phyloP scores from a whole-genome alignment of 2,797 vertebrate species.

The Pipistrellus kuhlii region DNA sequence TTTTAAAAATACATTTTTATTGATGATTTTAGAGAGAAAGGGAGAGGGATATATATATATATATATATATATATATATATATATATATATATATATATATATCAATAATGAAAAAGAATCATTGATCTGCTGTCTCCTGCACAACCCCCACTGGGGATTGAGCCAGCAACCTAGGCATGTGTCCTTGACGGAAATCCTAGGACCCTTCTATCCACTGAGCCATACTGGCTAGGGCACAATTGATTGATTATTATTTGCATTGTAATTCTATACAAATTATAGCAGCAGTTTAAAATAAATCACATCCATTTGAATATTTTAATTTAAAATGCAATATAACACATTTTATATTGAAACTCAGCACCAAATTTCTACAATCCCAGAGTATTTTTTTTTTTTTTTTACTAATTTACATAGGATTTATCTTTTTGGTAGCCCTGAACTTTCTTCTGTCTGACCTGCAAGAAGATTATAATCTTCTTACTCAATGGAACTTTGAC shows the following conservation, averaged over 20 bases:
- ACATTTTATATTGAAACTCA: not conserved
- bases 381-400: not conserved
- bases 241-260: not conserved
- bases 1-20: not conserved
- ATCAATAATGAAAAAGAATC: no score
- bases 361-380: not conserved
- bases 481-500: not conserved
- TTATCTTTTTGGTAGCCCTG: not conserved
- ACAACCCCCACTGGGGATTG: no score
- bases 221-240: not conserved
- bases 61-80: no score
- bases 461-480: not conserved
- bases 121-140: no score
- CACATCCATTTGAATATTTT: not conserved
- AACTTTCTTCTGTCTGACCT: not conserved
- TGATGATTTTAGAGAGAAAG: no score
- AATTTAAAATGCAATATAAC: not conserved
- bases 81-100: no score
- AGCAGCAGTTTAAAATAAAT: not conserved
- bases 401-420: not conserved
- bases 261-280: not conserved
- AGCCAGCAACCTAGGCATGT: no score
- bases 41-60: no score
- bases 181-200: no score
- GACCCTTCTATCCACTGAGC: no score